These are phyloP conservation scores for Acanthopagrus latus DNA, from an alignment of 2,797 vertebrate genomes.

Conservation along the genomic window DNA sequence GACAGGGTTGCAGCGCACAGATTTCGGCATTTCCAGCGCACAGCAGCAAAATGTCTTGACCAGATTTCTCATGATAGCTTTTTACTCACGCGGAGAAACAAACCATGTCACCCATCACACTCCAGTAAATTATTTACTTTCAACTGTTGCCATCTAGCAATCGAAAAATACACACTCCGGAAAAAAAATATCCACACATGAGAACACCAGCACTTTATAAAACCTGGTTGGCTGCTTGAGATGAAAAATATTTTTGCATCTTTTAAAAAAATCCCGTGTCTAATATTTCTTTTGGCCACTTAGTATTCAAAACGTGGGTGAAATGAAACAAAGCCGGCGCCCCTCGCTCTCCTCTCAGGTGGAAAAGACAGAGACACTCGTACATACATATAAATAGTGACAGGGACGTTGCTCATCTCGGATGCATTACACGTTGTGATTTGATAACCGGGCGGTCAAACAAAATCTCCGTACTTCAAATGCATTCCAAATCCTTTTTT, in stretches of 20 bases:
- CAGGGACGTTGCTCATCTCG: constrained; percentile 64
- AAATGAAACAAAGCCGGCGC: constrained; percentile 41
- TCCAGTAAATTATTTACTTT: constrained; percentile 50
- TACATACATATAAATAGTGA: constrained; percentile 57
- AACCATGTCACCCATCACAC: constrained; percentile 45
- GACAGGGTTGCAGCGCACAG: constrained; percentile 74
- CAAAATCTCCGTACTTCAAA: constrained; percentile 57
- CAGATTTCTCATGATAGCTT: constrained; percentile 69
- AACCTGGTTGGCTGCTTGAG: background rate
- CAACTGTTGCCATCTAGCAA: constrained; percentile 27
- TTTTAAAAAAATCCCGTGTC: constrained; percentile 31
- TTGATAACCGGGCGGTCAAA: constrained; percentile 66
- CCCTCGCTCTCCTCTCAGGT: constrained; percentile 38
- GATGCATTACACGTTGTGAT: constrained; percentile 61
- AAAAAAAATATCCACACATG: background rate
- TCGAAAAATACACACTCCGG: constrained; percentile 17
- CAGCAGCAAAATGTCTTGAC: constrained; percentile 67
- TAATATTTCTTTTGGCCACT: constrained; percentile 32
- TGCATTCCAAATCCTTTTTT: constrained; percentile 38
- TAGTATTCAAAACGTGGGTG: constrained; percentile 53
- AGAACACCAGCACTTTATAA: constrained; percentile 38
- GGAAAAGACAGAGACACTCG: constrained; percentile 47
- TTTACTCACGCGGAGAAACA: constrained; percentile 54
- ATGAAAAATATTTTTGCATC: constrained; percentile 28
- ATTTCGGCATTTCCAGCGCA: constrained; percentile 74